phyloP scores from a whole-genome alignment of 2,797 vertebrate species.

The Setipinna tenuifilis region DNA sequence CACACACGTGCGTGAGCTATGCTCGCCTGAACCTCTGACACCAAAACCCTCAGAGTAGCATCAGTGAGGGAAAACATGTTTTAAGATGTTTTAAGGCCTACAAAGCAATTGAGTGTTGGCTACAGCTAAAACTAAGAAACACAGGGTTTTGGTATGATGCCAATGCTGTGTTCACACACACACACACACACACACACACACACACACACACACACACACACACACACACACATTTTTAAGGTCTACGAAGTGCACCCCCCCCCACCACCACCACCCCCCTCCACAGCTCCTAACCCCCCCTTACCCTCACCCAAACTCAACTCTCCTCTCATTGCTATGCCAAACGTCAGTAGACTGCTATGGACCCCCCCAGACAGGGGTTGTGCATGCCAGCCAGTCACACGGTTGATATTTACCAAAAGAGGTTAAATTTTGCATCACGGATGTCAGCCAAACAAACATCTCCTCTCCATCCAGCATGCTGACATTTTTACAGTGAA shows the following conservation, averaged over 20 bases:
- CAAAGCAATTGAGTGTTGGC: no score
- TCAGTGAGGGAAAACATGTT: not conserved
- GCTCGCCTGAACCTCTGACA: not conserved
- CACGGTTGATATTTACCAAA: not conserved
- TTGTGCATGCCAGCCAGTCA: not conserved
- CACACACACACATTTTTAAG: no score
- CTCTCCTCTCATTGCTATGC: not conserved
- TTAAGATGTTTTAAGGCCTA: not conserved
- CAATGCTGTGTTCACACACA: not conserved
- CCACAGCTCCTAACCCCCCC: no score
- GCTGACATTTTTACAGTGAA: conserved; percentile 4
- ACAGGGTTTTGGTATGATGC: no score
- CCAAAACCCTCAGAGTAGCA: not conserved
- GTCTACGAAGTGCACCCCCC: no score
- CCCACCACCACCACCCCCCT: no score
- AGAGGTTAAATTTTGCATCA: conserved; percentile 22
- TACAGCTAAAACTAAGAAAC: no score
- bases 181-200: no score
- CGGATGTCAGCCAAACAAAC: conserved; percentile 14
- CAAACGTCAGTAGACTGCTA: not conserved
- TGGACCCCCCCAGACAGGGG: not conserved
- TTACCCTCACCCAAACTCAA: not conserved
- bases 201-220: no score
- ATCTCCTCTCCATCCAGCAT: not conserved
- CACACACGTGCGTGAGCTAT: not conserved